A percentile compares a stretch with the other conserved stretches of the same genome.
These are phyloP conservation scores for Zaprionus camerounensis DNA, from an alignment of 1,140 invertebrate species.

Conservation along the genomic window DNA sequence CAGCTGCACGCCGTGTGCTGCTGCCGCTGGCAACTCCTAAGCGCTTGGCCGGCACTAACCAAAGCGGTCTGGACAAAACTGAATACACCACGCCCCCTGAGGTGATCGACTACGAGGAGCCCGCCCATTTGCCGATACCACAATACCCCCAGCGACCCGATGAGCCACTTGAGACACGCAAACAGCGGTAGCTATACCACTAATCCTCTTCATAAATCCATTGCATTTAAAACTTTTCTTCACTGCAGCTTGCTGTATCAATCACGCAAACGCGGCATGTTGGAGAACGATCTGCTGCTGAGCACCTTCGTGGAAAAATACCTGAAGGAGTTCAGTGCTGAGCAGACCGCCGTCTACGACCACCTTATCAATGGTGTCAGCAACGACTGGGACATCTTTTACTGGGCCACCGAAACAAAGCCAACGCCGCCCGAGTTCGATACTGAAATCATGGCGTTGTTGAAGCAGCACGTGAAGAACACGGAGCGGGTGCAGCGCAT, in stretches of 20 bases:
- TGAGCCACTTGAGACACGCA: slow-evolving; percentile 69
- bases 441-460: slow-evolving; percentile 93
- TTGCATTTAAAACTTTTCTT: background rate
- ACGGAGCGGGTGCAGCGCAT: slow-evolving; percentile 88
- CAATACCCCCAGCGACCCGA: slow-evolving; percentile 67
- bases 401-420: slow-evolving; percentile 94
- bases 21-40: slow-evolving; percentile 16
- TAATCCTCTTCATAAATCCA: no score
- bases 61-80: slow-evolving; percentile 39
- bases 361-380: slow-evolving; percentile 95
- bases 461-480: slow-evolving; percentile 94
- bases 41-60: slow-evolving; percentile 37
- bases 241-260: slow-evolving; percentile 94
- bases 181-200: slow-evolving; percentile 58
- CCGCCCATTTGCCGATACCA: slow-evolving; percentile 67
- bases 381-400: slow-evolving; percentile 99
- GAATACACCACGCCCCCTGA: slow-evolving; percentile 56
- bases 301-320: slow-evolving; percentile 96
- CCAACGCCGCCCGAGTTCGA: slow-evolving; percentile 94
- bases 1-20: slow-evolving; percentile 30
- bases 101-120: slow-evolving; percentile 76
- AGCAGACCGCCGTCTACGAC: slow-evolving; percentile 93
- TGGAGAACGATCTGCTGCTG: slow-evolving; percentile 98
- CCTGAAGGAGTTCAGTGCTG: slow-evolving; percentile 89
- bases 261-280: slow-evolving; percentile 98